Percentiles rank a stretch among this genome's conserved stretches.
phyloP scores from a whole-genome alignment of 2,113 vertebrate genomes.

The Sigmodon hispidus region DNA sequence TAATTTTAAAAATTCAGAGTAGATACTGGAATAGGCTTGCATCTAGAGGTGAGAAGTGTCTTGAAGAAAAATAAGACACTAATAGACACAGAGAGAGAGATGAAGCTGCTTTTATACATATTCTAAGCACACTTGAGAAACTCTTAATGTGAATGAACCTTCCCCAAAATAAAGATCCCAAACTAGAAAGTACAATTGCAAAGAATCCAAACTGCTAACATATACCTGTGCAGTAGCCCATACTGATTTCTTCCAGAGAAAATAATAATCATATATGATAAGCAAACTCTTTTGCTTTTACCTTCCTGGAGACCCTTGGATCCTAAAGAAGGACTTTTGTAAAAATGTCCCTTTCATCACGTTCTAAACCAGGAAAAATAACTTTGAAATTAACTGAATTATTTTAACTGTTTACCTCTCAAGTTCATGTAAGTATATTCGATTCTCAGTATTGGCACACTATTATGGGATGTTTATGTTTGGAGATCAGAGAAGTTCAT shows the following conservation, averaged over 20 bases:
- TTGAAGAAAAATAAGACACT: background rate
- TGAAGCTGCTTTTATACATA: background rate
- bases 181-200: conserved; percentile 43
- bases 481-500: background rate
- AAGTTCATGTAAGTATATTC: background rate
- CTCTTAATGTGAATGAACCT: background rate
- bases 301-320: background rate
- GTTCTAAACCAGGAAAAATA: conserved; percentile 48
- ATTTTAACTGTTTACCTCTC: background rate
- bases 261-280: background rate
- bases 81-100: background rate
- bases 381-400: conserved; percentile 26
- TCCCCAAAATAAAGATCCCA: conserved; percentile 36
- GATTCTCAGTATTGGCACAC: background rate
- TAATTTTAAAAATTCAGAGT: background rate
- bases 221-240: background rate
- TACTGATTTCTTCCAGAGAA: conserved; percentile 22
- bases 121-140: background rate
- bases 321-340: conserved; percentile 35
- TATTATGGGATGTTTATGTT: background rate
- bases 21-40: background rate
- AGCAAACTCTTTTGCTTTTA: background rate
- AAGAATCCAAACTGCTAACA: conserved; percentile 2
- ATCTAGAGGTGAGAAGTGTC: background rate
- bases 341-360: conserved; percentile 8